phyloP scores from a whole-genome alignment of 2,113 vertebrate genomes.

The Aegithalos caudatus region DNA sequence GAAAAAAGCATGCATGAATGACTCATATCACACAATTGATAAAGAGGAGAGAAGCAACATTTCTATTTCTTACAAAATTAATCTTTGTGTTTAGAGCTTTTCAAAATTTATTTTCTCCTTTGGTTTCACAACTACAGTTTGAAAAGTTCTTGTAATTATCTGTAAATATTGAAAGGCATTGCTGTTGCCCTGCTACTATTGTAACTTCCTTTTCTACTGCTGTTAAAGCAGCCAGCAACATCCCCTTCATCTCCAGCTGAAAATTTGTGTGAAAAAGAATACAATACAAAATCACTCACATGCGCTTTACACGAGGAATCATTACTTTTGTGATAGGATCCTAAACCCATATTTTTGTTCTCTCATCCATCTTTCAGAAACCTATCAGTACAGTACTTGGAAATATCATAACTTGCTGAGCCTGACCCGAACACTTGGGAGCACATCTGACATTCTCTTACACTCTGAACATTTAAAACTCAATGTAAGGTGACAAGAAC shows the following conservation, averaged over 20 bases:
- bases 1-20: constrained; percentile 2
- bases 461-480: constrained; percentile 53
- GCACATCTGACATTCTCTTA: constrained; percentile 22
- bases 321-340: not conserved
- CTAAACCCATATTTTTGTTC: constrained; percentile 3
- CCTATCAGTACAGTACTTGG: not conserved
- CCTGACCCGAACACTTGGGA: constrained; percentile 23
- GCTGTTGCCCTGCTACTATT: not conserved
- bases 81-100: constrained; percentile 7
- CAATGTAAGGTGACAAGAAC: constrained; percentile 72
- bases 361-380: constrained; percentile 44
- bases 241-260: not conserved
- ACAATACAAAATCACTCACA: not conserved
- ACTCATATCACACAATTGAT: constrained; percentile 34
- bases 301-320: not conserved
- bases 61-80: constrained; percentile 27
- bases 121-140: not conserved
- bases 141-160: constrained; percentile 7
- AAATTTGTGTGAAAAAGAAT: not conserved
- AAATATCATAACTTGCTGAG: constrained; percentile 4
- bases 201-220: not conserved
- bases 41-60: constrained; percentile 22
- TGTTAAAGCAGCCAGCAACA: not conserved
- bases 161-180: not conserved
- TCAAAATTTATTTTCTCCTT: not conserved